These are phyloP conservation scores for Lepidotrigona ventralis DNA, from an alignment of 1,140 invertebrate genomes.

Conservation along the genomic window DNA sequence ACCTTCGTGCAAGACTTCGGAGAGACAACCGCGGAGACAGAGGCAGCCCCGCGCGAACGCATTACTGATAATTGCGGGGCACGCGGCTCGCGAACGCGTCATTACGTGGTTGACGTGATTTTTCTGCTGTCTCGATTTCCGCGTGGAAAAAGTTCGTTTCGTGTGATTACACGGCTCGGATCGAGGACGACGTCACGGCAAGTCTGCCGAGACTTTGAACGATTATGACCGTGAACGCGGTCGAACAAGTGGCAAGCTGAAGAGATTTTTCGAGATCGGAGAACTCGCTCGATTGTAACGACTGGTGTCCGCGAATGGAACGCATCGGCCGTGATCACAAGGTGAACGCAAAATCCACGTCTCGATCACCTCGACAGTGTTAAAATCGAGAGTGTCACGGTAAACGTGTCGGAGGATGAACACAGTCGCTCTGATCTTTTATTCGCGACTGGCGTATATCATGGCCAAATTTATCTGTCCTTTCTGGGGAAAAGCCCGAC, in stretches of 20 bases:
- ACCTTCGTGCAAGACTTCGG: not conserved
- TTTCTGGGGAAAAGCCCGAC: too few relatives aligned
- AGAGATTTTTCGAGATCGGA: not conserved
- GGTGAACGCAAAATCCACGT: not conserved
- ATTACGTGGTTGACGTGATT: constrained; percentile 18
- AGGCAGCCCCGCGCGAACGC: not conserved
- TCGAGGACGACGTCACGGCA: not conserved
- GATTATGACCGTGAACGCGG: not conserved
- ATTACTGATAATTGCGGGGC: constrained; percentile 22
- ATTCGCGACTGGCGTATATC: too few relatives aligned
- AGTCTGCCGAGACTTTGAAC: not conserved
- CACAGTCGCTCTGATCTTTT: too few relatives aligned
- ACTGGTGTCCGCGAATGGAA: too few relatives aligned
- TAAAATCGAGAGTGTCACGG: not conserved
- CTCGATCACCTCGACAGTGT: not conserved
- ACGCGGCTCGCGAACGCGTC: not conserved
- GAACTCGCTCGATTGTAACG: not conserved
- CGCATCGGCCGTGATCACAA: not conserved
- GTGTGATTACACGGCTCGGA: constrained; percentile 2
- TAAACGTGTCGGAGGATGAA: too few relatives aligned
- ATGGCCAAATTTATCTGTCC: too few relatives aligned
- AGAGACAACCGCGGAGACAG: not conserved
- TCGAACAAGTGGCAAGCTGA: not conserved
- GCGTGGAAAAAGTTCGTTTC: not conserved
- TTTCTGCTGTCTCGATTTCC: not conserved